Percentiles rank a stretch among this genome's conserved stretches.
These are phyloP conservation scores for Drosophila buzzatii DNA, from an alignment of 2,888 invertebrate species.

Conservation along the genomic window DNA sequence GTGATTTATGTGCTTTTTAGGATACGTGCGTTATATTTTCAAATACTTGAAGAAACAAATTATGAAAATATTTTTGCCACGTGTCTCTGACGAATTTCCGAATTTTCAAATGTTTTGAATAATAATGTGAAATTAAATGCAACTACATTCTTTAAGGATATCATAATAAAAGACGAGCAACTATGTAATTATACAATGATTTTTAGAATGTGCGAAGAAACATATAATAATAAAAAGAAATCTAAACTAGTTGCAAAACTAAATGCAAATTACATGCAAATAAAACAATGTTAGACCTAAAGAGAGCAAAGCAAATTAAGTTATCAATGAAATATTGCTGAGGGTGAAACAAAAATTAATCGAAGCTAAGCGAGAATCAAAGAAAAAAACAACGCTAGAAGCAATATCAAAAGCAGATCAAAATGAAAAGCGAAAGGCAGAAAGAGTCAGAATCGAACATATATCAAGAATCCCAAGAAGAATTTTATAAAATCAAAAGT, in stretches of 20 bases:
- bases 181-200: no score
- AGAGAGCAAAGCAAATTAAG: no score
- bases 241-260: not conserved
- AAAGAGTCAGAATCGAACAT: no score
- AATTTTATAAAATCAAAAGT: no score
- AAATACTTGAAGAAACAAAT: constrained; percentile 31
- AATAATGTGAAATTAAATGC: not conserved
- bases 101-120: constrained; percentile 12
- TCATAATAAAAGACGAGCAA: not conserved
- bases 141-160: not conserved
- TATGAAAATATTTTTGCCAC: constrained; percentile 18
- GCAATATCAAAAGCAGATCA: no score
- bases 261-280: not conserved
- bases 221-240: no score
- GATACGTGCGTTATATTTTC: constrained; percentile 2
- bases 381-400: no score
- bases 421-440: no score
- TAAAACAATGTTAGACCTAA: not conserved
- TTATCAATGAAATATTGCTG: no score
- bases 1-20: constrained; percentile 47
- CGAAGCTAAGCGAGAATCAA: no score
- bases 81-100: constrained; percentile 1
- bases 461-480: no score
- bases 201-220: not conserved
- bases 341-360: no score